Evolutionary conservation across 2,888 invertebrate species (phyloP).

Genomic region (Lepidonotus clava): DNA sequence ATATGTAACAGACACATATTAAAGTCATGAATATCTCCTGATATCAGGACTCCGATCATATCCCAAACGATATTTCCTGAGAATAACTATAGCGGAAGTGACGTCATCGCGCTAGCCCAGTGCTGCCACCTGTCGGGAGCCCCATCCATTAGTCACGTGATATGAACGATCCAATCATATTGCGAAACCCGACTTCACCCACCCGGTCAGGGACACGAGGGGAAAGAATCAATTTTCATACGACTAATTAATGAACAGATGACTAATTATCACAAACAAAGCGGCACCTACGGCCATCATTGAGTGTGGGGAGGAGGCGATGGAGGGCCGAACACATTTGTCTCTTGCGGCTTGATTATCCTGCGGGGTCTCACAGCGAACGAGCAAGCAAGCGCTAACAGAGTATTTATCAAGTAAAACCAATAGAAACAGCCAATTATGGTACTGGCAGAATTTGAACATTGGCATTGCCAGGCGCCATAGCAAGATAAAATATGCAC

Average conservation of each 20-base stretch:
- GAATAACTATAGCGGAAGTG: too few species aligned
- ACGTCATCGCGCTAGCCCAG: too few species aligned
- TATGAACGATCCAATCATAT: slow-evolving; percentile 5
- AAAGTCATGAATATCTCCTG: too few species aligned
- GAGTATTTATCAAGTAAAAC: background rate
- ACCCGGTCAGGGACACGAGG: background rate
- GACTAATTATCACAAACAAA: slow-evolving; percentile 5
- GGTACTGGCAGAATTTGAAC: background rate
- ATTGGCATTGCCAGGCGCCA: too few species aligned
- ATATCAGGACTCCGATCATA: too few species aligned
- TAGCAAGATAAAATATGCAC: too few species aligned
- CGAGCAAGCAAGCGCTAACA: background rate
- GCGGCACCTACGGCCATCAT: background rate
- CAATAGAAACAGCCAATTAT: background rate
- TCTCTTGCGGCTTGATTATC: background rate
- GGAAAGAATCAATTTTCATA: background rate
- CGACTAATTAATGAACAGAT: background rate
- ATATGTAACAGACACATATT: too few species aligned
- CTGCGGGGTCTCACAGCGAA: background rate
- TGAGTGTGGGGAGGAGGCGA: background rate
- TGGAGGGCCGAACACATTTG: too few species aligned
- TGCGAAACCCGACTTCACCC: background rate
- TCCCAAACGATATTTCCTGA: too few species aligned
- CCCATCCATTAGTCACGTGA: background rate
- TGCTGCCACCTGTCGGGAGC: background rate